phyloP scores from a whole-genome alignment of 2,113 vertebrate genomes.

The Dromiciops gliroides region DNA sequence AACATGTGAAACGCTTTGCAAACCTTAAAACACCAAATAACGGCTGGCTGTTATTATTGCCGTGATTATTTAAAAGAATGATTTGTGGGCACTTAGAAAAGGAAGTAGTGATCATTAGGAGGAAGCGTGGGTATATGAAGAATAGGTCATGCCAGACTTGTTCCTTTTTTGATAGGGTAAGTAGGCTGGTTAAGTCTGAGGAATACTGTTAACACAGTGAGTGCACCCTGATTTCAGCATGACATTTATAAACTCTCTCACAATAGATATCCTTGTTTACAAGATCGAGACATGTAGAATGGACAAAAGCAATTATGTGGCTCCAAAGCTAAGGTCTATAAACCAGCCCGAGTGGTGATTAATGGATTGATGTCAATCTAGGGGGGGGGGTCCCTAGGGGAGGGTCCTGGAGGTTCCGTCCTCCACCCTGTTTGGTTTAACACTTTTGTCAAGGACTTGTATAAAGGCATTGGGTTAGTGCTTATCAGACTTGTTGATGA shows the following conservation, averaged over 20 bases:
- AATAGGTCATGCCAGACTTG: neutral
- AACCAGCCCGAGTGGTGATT: neutral
- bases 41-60: neutral
- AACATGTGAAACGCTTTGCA: neutral
- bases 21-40: neutral
- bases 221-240: neutral
- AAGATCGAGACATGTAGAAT: neutral
- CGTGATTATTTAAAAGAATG: neutral
- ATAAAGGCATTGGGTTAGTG: neutral
- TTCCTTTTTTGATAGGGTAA: neutral
- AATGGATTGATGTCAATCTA: neutral
- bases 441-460: neutral
- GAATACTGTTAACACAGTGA: neutral
- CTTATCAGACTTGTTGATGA: neutral
- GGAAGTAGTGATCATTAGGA: neutral
- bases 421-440: neutral
- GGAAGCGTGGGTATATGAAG: neutral
- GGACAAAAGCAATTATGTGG: neutral
- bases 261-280: neutral
- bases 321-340: neutral
- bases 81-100: neutral
- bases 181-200: neutral
- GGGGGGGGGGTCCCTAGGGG: neutral
- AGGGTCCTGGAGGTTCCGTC: neutral
- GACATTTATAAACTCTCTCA: neutral